These are phyloP conservation scores for Amphiprion ocellaris DNA, from an alignment of 2,113 vertebrate species.

Conservation along the genomic window DNA sequence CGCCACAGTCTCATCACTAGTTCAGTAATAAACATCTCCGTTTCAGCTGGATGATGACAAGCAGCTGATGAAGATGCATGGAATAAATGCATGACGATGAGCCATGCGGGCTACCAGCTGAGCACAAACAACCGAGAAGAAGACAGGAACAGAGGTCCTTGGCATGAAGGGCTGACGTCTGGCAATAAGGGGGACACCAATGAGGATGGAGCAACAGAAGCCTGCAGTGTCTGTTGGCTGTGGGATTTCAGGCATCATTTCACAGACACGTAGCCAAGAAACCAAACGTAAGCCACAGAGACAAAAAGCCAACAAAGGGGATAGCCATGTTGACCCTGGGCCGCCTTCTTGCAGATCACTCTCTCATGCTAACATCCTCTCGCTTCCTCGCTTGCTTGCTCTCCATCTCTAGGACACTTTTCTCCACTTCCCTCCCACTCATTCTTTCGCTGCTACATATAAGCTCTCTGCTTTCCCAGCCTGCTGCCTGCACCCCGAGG, in stretches of 20 bases:
- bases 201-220: conserved; percentile 43
- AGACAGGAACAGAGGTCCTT: conserved; percentile 50
- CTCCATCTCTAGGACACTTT: conserved; percentile 27
- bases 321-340: conserved; percentile 51
- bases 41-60: conserved; percentile 8
- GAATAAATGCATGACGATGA: conserved; percentile 34
- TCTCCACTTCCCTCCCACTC: conserved; percentile 28
- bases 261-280: conserved; percentile 65
- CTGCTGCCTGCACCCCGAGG: conserved; percentile 44
- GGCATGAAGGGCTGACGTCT: conserved; percentile 25
- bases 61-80: conserved; percentile 63
- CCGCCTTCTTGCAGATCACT: conserved; percentile 50
- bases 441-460: conserved; percentile 17
- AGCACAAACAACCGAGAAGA: conserved; percentile 9
- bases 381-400: conserved; percentile 5
- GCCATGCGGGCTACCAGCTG: conserved; percentile 56
- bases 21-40: not conserved
- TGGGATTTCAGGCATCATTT: conserved; percentile 73
- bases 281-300: conserved; percentile 58
- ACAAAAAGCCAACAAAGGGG: conserved; percentile 54
- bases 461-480: not conserved
- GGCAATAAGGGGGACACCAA: conserved; percentile 24
- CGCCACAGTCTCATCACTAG: not conserved
- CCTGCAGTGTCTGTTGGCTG: conserved; percentile 43
- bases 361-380: conserved; percentile 18